phyloP scores from a whole-genome alignment of 1,140 invertebrate genomes.

The Papilio polytes region DNA sequence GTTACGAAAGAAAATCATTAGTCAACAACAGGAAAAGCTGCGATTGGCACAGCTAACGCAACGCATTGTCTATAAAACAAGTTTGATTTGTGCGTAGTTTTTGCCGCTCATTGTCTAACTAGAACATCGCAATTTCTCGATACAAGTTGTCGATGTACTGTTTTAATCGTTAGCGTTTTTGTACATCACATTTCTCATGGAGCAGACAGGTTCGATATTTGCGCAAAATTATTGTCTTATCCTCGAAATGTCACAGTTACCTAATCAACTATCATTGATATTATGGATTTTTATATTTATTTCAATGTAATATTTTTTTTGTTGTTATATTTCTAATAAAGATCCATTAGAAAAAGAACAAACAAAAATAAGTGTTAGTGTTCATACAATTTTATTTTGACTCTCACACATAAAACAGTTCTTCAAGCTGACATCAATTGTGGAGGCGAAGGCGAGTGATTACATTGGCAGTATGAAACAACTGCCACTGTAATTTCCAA shows the following conservation, averaged over 20 bases:
- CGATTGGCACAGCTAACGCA: constrained; percentile 19
- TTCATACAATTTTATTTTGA: not conserved
- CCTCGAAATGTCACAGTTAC: not conserved
- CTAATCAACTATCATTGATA: not conserved
- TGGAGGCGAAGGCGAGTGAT: not conserved
- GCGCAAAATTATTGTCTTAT: not conserved
- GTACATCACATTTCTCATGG: not conserved
- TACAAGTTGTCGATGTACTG: not conserved
- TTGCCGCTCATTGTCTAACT: constrained; percentile 33
- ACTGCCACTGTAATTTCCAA: constrained; percentile 6
- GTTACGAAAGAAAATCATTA: constrained; percentile 28
- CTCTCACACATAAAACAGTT: not conserved
- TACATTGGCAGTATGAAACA: constrained; percentile 13
- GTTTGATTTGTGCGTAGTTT: constrained; percentile 31
- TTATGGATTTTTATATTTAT: not conserved
- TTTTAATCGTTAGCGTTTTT: not conserved
- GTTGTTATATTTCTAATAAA: not conserved
- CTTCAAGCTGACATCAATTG: not conserved
- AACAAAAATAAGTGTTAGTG: not conserved
- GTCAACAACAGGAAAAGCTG: constrained; percentile 22
- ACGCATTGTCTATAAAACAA: constrained; percentile 36
- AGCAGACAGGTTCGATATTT: not conserved
- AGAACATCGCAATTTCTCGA: constrained; percentile 35
- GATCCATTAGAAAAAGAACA: not conserved
- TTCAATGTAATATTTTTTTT: not conserved